Evolutionary conservation across 2,797 vertebrate genomes (phyloP).

Genomic region (Helicolenus hilgendorfi): DNA sequence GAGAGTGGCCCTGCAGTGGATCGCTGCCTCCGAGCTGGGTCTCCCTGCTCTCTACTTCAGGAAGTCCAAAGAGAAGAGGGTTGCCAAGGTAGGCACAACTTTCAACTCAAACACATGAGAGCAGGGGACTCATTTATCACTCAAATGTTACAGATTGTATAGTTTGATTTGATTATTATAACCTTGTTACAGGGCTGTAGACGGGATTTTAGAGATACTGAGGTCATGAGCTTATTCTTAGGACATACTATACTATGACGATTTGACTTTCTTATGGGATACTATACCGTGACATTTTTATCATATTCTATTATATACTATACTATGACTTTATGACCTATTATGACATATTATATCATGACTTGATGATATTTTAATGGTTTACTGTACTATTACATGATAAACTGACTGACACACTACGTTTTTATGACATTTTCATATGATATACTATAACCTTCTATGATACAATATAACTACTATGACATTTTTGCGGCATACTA

Average conservation of each 20-base stretch:
- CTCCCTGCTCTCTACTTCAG: slow-evolving; percentile 95
- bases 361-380: no score
- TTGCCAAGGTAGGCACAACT: slow-evolving; percentile 91
- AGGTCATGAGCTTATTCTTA: not conserved
- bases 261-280: not conserved
- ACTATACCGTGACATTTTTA: not conserved
- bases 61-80: slow-evolving; percentile 93
- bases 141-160: not conserved
- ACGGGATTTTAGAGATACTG: not conserved
- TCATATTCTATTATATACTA: no score
- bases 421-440: no score
- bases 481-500: not conserved
- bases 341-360: no score
- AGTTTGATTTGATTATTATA: not conserved
- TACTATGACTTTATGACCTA: not conserved
- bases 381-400: no score
- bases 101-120: not conserved
- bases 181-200: rapidly evolving
- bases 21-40: slow-evolving; percentile 97
- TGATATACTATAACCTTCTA: no score
- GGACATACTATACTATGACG: not conserved
- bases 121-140: not conserved
- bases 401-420: no score
- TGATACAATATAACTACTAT: no score
- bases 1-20: slow-evolving; percentile 95